Conservation (phyloP, 2,113 vertebrate species). For the Rhinoderma darwinii region DNA sequence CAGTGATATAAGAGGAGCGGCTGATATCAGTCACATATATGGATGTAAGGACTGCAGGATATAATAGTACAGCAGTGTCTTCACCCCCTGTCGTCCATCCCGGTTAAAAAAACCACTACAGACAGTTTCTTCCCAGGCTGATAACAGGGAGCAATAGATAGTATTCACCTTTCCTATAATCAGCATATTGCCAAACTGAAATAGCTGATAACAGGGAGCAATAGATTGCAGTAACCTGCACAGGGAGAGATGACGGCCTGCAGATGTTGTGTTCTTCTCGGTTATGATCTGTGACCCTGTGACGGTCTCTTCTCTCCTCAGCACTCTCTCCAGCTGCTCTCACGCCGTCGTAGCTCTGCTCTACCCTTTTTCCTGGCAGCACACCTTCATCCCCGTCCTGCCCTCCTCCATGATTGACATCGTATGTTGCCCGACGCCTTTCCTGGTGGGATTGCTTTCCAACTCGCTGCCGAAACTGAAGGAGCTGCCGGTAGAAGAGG, state of each 20-base stretch:
- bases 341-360: conserved; percentile 95
- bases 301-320: conserved; percentile 69
- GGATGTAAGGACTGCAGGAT: no score
- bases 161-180: no score
- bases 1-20: no score
- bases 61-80: no score
- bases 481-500: conserved; percentile 96
- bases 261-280: not conserved
- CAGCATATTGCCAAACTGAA: no score
- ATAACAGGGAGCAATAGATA: no score
- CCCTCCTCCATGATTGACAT: conserved; percentile 98
- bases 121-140: not conserved
- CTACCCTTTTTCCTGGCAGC: conserved; percentile 99
- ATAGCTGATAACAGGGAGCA: not conserved
- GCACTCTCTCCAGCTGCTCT: conserved; percentile 96
- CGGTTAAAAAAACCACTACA: no score
- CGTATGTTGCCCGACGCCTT: conserved; percentile 97
- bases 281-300: not conserved
- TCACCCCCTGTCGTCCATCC: no score
- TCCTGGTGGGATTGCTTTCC: conserved; percentile 95
- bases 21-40: no score
- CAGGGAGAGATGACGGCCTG: not conserved
- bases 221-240: not conserved
- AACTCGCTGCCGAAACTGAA: conserved; percentile 95
- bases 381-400: conserved; percentile 98